Evolutionary conservation across 1,140 invertebrate species (phyloP).

Genomic region (Lysiphlebus fabarum): DNA sequence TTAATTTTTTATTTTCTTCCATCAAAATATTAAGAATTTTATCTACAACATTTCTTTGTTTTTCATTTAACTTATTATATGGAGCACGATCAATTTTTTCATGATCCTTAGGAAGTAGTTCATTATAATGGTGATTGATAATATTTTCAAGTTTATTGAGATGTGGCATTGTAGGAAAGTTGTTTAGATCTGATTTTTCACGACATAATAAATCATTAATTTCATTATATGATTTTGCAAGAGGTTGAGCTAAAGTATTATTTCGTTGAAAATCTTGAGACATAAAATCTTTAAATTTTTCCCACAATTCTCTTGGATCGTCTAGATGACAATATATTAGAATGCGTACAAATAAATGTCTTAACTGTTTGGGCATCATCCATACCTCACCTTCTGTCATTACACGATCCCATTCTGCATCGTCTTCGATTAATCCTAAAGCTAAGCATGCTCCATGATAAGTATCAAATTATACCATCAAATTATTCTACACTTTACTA

Average conservation of each 20-base stretch:
- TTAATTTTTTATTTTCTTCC: not conserved
- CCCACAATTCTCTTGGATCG: slow-evolving; percentile 16
- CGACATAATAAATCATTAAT: slow-evolving; percentile 10
- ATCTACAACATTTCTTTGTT: slow-evolving; percentile 13
- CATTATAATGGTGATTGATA: not conserved
- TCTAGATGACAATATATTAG: slow-evolving; percentile 24
- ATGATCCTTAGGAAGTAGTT: slow-evolving; percentile 7
- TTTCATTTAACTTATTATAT: slow-evolving; percentile 16
- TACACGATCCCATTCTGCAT: slow-evolving; percentile 35
- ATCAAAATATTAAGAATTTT: slow-evolving; percentile 4
- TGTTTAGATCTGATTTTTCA: slow-evolving; percentile 7
- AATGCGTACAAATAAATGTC: slow-evolving; percentile 24
- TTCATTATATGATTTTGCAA: slow-evolving; percentile 16
- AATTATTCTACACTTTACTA: no score
- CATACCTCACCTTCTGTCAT: slow-evolving; percentile 18
- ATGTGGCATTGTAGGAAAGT: slow-evolving; percentile 11
- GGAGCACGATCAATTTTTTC: slow-evolving; percentile 9
- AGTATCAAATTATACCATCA: slow-evolving; percentile 16
- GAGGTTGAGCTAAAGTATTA: not conserved
- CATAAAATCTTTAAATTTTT: slow-evolving; percentile 22
- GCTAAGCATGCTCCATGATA: slow-evolving; percentile 38
- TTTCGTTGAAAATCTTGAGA: slow-evolving; percentile 18
- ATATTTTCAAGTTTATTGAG: not conserved
- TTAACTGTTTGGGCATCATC: slow-evolving; percentile 19
- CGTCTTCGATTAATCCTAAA: slow-evolving; percentile 38